Evolutionary conservation across 2,113 vertebrate genomes (phyloP), one percentile per base, ranked within the genome.

Genomic region (Camelus dromedarius): DNA sequence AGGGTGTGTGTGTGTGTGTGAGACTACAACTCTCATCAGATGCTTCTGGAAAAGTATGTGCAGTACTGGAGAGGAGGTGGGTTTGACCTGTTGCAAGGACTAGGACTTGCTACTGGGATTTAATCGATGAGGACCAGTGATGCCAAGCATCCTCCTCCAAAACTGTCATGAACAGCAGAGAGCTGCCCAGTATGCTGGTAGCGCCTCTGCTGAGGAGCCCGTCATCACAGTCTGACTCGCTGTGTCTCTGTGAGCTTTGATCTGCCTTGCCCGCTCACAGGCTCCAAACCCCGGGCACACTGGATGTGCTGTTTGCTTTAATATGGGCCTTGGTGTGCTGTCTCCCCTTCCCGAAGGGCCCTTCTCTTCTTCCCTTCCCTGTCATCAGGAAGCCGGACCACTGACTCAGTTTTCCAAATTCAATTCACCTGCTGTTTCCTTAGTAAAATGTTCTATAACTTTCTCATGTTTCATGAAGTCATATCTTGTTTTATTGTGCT

Each of bases 31-130:
- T 80, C 3, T 32, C 52, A n/a, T 3, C 50, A 26, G 4, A 48
- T 50, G 9, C 15, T 35, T 46, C 26, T 91, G 24, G 28, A 38
- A 88, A 91, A 72, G 20, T 48, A 8, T 62, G 2, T 3, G 6
- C 15, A 20, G 28, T 5, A 1, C 30, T 2, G 20, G 1, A 8
- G n/a, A 72, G n/a, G 4, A 20, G 26, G 2, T 46, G 70, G 22
- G 18, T 60, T 84, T 97, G 60, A 50, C 3, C 81, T 77, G 22
- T 81, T 58, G 28, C 15, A 86, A 84, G 9, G 35, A 91, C n/a
- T 64, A 62, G 32, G 18, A 0, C 54, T 5, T 64, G 2, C 3
- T 84, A 52, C 15, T 80, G 13, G 26, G 28, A 67, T 35, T 92
- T 69, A 69, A 5, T 82, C 13, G 11, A 20, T 13, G 13, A 16